phyloP scores from a whole-genome alignment of 2,113 vertebrate species.

The Cebus imitator region DNA sequence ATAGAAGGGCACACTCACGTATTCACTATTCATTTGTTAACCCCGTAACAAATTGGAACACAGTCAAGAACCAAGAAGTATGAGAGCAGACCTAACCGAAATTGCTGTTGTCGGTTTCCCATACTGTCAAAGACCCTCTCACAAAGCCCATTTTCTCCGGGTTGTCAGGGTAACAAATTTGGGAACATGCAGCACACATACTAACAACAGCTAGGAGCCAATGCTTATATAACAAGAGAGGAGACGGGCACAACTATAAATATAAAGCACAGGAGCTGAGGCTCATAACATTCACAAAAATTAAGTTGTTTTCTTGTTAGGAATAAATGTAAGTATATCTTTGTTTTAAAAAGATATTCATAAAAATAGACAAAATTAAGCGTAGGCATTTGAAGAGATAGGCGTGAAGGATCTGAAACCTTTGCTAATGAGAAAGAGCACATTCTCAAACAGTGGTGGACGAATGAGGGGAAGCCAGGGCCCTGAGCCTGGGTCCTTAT shows the following conservation, averaged over 20 bases:
- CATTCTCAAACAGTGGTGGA: rapidly evolving
- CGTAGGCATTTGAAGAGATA: neutral
- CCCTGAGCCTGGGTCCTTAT: rapidly evolving
- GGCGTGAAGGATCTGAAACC: neutral
- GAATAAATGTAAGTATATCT: neutral
- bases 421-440: neutral
- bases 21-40: neutral
- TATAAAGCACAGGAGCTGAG: neutral
- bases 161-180: constrained; percentile 47
- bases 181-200: constrained; percentile 29
- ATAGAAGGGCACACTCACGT: rapidly evolving
- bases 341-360: neutral
- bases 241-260: neutral
- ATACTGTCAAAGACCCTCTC: neutral
- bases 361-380: neutral
- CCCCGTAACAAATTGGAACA: neutral
- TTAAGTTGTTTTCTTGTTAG: constrained; percentile 35
- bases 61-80: neutral
- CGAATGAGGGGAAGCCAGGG: rapidly evolving
- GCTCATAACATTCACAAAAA: neutral
- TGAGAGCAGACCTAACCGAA: neutral
- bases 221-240: neutral
- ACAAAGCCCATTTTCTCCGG: neutral
- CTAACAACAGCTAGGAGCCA: neutral
- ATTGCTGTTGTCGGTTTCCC: neutral